Percentiles rank a stretch among this genome's conserved stretches.
These are phyloP conservation scores for Leptodactylus fallax DNA, from an alignment of 2,797 vertebrate genomes.

Conservation along the genomic window DNA sequence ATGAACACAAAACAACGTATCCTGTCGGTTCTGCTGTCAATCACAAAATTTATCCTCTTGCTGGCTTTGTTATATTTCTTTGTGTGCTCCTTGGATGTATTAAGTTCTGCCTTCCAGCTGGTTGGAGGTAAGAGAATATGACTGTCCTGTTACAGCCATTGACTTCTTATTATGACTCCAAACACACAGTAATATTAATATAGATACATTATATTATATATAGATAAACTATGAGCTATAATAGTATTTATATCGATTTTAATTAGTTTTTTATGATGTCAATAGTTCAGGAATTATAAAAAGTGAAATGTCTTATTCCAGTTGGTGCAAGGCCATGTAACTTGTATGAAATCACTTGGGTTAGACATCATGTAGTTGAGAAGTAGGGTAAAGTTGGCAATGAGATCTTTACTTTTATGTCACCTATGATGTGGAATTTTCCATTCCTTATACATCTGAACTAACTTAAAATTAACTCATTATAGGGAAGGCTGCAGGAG, in stretches of 20 bases:
- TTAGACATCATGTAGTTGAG: no score
- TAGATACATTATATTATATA: not conserved
- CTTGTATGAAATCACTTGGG: no score
- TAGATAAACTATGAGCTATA: not conserved
- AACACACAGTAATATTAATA: not conserved
- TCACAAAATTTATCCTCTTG: constrained; percentile 80
- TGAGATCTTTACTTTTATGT: not conserved
- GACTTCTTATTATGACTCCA: not conserved
- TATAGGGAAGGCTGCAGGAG: constrained; percentile 92
- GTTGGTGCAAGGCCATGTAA: no score
- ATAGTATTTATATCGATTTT: no score
- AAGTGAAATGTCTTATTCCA: no score
- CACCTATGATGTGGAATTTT: not conserved
- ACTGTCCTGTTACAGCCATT: not conserved
- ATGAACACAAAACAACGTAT: constrained; percentile 84
- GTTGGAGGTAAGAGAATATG: constrained; percentile 85
- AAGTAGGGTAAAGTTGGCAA: no score
- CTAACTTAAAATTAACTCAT: not conserved
- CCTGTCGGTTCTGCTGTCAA: constrained; percentile 75
- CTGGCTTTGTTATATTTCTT: constrained; percentile 93
- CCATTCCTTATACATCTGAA: not conserved
- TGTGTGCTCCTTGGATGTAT: constrained; percentile 92
- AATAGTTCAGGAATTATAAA: no score
- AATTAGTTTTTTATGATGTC: no score
- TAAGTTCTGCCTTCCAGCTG: constrained; percentile 95